Evolutionary conservation across 2,888 invertebrate species (phyloP).

Genomic region (Heliconius charithonia): DNA sequence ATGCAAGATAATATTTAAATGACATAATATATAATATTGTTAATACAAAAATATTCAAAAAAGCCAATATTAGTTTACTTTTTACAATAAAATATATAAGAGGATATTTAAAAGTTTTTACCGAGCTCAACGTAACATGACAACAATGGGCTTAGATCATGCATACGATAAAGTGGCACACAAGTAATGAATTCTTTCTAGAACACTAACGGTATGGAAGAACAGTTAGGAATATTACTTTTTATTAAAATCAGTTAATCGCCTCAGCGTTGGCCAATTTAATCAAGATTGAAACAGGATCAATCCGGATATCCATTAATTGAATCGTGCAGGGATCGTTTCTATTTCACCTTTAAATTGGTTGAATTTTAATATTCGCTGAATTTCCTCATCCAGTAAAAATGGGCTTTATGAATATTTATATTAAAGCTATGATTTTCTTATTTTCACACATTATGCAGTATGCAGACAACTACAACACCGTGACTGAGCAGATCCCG

Average conservation of each 20-base stretch:
- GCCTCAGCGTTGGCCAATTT: constrained; percentile 49
- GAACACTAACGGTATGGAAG: constrained; percentile 40
- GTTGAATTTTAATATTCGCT: constrained; percentile 45
- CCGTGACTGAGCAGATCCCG: constrained; percentile 41
- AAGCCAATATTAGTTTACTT: constrained; percentile 2
- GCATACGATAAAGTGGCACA: constrained; percentile 30
- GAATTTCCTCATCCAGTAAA: constrained; percentile 23
- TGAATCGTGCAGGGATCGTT: constrained; percentile 54
- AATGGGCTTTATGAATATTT: constrained; percentile 25
- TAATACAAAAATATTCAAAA: not conserved
- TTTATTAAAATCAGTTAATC: constrained; percentile 52
- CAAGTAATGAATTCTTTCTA: constrained; percentile 29
- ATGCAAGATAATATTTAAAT: constrained; percentile 1
- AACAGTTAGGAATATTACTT: constrained; percentile 34
- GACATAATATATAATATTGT: not conserved
- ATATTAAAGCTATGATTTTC: not conserved
- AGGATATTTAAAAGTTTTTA: constrained; percentile 16
- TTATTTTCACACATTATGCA: constrained; percentile 17
- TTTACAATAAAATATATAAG: constrained; percentile 21
- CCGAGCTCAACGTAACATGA: constrained; percentile 19
- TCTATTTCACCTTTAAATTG: constrained; percentile 50
- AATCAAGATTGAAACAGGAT: constrained; percentile 56
- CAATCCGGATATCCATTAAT: constrained; percentile 54
- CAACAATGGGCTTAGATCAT: constrained; percentile 25
- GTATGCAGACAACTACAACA: constrained; percentile 40